phyloP scores from a whole-genome alignment of 1,140 invertebrate genomes.

The Drosophila santomea region DNA sequence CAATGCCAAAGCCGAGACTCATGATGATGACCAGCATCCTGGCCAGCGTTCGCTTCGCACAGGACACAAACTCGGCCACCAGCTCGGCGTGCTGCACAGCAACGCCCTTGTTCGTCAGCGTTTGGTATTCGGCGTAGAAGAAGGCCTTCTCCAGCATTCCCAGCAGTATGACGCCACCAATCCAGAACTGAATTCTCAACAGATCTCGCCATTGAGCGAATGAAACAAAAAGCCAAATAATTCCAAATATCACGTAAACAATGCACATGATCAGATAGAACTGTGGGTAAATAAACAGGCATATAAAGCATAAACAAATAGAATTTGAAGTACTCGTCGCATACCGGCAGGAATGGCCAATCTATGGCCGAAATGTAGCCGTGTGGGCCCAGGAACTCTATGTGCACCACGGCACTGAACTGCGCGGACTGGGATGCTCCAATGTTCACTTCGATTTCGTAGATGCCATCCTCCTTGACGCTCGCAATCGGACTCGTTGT shows the following conservation, averaged over 20 bases:
- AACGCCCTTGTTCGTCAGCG: constrained; percentile 90
- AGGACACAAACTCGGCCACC: constrained; percentile 93
- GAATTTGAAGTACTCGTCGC: constrained; percentile 6
- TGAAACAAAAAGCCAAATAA: constrained; percentile 93
- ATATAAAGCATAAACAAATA: constrained; percentile 2
- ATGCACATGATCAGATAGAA: constrained; percentile 97
- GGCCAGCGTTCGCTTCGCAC: constrained; percentile 94
- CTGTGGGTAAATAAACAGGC: constrained; percentile 83
- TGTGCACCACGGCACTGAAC: constrained; percentile 86
- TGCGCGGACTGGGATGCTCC: constrained; percentile 34
- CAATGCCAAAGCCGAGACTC: constrained; percentile 96
- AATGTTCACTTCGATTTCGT: constrained; percentile 85
- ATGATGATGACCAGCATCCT: constrained; percentile 97
- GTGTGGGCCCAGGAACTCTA: constrained; percentile 88
- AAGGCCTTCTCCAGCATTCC: constrained; percentile 95
- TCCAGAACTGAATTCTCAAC: constrained; percentile 97
- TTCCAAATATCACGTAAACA: constrained; percentile 93
- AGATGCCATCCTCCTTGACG: constrained; percentile 86
- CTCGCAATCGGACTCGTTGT: constrained; percentile 84
- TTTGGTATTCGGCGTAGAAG: constrained; percentile 95
- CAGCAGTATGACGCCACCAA: constrained; percentile 94
- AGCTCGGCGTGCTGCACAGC: constrained; percentile 89
- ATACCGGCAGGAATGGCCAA: constrained; percentile 89
- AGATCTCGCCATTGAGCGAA: constrained; percentile 95
- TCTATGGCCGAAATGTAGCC: constrained; percentile 91